Base-by-base conservation (phyloP, 2,797 vertebrate species). In the Labeo calbasu region DNA sequence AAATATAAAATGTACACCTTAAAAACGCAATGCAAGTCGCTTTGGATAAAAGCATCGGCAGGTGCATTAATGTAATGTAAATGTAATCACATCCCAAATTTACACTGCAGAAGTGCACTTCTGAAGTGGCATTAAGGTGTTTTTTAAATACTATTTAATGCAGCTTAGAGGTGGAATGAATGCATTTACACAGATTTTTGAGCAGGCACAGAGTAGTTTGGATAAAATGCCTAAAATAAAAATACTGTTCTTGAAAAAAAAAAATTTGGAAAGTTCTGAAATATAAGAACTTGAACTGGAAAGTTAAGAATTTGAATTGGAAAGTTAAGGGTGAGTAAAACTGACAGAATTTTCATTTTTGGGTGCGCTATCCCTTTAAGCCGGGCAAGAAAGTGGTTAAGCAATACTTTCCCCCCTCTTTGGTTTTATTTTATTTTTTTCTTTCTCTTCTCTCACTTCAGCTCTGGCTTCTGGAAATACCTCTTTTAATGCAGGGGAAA, bases 321-420 rank as follows among this genome's bases (percentile, higher is more conserved):
- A 57, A 71, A 23, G 13, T 14, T 36, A 19, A 48, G 25, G 6
- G 65, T 23, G 48, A 53, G 32, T 55, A 25, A 57, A 55, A 46
- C 9, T 59, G 79, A 61, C 68, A 81, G 69, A 72, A 63, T 81
- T 81, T 55, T 72, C 36, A 48, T 55, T 69, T 77, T 36, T 57
- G 23, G 50, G 19, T 23, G 50, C 21, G 28, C 73, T 77, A 13
- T 77, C 36, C 50, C 50, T 76, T 83, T 55, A 75, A 83, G 76
- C 71, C 68, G 75, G 65, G 59, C 65, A 84, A 55, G 63, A 66
- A 50, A 82, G 91, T 92, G 88, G 91, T 90, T 89, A 92, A 96
- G 94, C 94, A 95, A 95, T 96, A 96, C 89, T 85, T 87, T 87
- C 90, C 89, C 91, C 90, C 53, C 84, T 89, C 81, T 85, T 63